These are phyloP conservation scores for Argyrosomus japonicus DNA, from an alignment of 2,113 vertebrate genomes.

Conservation along the genomic window DNA sequence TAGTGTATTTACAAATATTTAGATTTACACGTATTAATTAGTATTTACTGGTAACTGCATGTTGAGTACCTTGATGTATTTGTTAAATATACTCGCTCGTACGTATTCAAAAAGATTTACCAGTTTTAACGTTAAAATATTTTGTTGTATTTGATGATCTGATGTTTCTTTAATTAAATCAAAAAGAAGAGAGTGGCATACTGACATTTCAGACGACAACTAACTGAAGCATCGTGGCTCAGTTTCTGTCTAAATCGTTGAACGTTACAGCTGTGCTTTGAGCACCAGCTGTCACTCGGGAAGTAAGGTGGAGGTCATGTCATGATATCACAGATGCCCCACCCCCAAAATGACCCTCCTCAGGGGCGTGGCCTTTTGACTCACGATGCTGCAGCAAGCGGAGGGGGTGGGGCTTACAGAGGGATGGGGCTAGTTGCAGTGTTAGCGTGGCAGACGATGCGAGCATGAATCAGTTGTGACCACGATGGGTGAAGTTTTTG, in stretches of 20 bases:
- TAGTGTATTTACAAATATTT: neutral
- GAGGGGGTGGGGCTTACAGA: constrained; percentile 2
- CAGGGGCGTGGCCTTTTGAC: constrained; percentile 37
- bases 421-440: constrained; percentile 42
- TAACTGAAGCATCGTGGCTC: too few species aligned
- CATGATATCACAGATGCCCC: neutral
- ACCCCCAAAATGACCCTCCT: constrained; percentile 24
- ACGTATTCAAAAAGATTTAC: too few species aligned
- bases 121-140: too few species aligned
- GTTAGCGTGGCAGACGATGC: constrained; percentile 44
- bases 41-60: neutral
- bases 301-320: neutral
- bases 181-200: too few species aligned
- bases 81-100: too few species aligned
- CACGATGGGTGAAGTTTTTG: constrained; percentile 11
- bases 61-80: neutral
- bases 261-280: too few species aligned
- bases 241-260: too few species aligned
- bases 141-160: too few species aligned
- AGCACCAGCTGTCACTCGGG: too few species aligned
- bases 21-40: neutral
- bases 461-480: constrained; percentile 11
- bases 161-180: too few species aligned
- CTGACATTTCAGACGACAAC: too few species aligned
- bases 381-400: constrained; percentile 66